Evolutionary conservation across 2,113 vertebrate genomes (phyloP).

Genomic region (Eclectus roratus): DNA sequence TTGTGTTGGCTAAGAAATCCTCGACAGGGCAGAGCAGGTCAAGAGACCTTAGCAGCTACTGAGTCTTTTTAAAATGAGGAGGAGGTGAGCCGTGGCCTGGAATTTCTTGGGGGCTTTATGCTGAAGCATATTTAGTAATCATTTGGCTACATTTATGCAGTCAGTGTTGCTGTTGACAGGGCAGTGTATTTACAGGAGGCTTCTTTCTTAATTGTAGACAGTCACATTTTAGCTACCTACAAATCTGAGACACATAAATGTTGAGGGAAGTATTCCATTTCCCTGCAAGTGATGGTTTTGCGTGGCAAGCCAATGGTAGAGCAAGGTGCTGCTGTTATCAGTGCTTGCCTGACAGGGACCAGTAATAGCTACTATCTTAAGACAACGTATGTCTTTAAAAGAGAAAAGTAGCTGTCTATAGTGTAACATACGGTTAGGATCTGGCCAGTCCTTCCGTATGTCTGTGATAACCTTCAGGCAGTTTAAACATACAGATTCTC

Average conservation of each 20-base stretch:
- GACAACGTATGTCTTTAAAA: not conserved
- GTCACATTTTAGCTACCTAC: not conserved
- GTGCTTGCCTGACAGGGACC: not conserved
- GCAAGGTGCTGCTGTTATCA: not conserved
- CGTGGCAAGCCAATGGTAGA: rapidly evolving
- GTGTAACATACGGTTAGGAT: not conserved
- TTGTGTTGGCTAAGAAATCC: not conserved
- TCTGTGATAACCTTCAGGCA: not conserved
- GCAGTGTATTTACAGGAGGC: not conserved
- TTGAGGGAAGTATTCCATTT: not conserved
- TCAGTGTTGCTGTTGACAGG: not conserved
- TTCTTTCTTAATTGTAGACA: not conserved
- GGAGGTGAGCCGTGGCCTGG: not conserved
- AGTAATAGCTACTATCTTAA: not conserved
- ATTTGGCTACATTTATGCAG: not conserved
- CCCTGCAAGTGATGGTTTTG: not conserved
- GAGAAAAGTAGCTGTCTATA: not conserved
- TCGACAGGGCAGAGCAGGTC: not conserved
- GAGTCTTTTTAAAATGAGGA: not conserved
- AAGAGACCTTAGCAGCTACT: not conserved
- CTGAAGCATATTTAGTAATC: not conserved
- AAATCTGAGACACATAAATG: not conserved
- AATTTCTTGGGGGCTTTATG: not conserved
- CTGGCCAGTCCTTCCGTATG: not conserved
- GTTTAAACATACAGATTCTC: not conserved